Evolutionary conservation across 1,140 invertebrate genomes (phyloP), one percentile per base, ranked within the genome.

Genomic region (Homalodisca vitripennis): DNA sequence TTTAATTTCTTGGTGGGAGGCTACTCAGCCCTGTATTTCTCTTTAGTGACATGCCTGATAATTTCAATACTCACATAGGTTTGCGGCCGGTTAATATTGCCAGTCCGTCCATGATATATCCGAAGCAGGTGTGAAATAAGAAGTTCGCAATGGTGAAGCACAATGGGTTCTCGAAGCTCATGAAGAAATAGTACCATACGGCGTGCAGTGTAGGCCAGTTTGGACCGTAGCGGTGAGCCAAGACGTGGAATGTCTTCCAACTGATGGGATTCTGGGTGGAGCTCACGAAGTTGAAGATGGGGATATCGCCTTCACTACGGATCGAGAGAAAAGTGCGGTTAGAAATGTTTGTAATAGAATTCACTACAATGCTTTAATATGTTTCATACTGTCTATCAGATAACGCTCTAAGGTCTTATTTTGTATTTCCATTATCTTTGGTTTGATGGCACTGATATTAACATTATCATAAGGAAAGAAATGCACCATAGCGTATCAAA

Each of bases 241-340:
- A 73, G 0, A 79, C 69, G 82, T 86, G 83, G 68, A 84, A 86
- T 13, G 77, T 73, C 73, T 78, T 77, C 86, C 85, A 88, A 1
- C 80, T 84, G 20, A 87, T 76, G 1, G 85, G 84, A 41, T 83
- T 85, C 74, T 86, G 80, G 26, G 77, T 79, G 0, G 81, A 85
- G 0, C 85, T 85, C 1, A 88, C 83, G 47, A 77, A 82, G 74
- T 88, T 87, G 64, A 84, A 88, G 17, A 87, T 60, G 30, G 65
- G 65, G 17, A 70, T 67, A 26, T 73, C 66, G 2, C 62, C 68
- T 13, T 60, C 68, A n/a, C 68, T 69, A 41, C 3, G 24, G 32
- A 67, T 24, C 20, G 24, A 55, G 24, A 10, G 22, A 22, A 14
- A 55, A 6, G 10, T 55, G 51, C 6, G 51, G 22, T 55, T 12